phyloP scores from a whole-genome alignment of 2,888 invertebrate genomes.

The Drosophila mercatorum region DNA sequence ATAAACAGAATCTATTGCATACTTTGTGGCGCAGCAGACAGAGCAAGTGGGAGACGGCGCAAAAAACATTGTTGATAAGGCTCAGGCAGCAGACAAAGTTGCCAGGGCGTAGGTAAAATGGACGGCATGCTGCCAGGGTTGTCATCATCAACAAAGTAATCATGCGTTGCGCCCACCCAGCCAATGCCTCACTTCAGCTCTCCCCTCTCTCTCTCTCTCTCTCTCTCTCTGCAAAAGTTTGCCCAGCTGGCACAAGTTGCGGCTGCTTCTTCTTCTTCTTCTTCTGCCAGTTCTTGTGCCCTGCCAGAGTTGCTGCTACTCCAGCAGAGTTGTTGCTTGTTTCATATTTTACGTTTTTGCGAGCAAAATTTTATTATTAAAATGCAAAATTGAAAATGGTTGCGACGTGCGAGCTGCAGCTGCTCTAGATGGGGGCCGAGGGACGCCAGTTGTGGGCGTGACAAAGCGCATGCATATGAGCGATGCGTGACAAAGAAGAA shows the following conservation, averaged over 20 bases:
- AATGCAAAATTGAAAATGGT: conserved; percentile 80
- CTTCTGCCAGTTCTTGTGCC: neutral
- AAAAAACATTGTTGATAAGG: conserved; percentile 52
- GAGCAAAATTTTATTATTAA: conserved; percentile 79
- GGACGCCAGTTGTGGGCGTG: conserved; percentile 16
- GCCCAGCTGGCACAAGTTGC: conserved; percentile 62
- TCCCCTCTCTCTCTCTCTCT: no score
- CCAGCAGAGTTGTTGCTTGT: conserved; percentile 30
- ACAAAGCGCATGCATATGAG: conserved; percentile 59
- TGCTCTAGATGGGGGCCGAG: neutral
- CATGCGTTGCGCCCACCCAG: conserved; percentile 49
- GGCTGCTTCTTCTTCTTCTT: conserved; percentile 4
- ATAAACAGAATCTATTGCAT: conserved; percentile 76
- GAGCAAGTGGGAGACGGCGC: neutral
- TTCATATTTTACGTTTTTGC: conserved; percentile 46
- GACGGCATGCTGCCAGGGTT: conserved; percentile 59
- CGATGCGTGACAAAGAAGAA: conserved; percentile 67
- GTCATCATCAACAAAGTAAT: conserved; percentile 80
- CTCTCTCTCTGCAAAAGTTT: conserved; percentile 54
- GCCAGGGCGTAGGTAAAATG: conserved; percentile 30
- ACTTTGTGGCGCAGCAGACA: conserved; percentile 64
- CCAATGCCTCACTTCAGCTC: neutral
- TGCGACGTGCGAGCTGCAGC: conserved; percentile 59
- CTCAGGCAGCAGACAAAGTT: conserved; percentile 48
- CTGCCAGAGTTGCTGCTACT: conserved; percentile 15